Evolutionary conservation across 2,797 vertebrate genomes (phyloP), one percentile per base, ranked within the genome.

Genomic region (Coilia nasus): DNA sequence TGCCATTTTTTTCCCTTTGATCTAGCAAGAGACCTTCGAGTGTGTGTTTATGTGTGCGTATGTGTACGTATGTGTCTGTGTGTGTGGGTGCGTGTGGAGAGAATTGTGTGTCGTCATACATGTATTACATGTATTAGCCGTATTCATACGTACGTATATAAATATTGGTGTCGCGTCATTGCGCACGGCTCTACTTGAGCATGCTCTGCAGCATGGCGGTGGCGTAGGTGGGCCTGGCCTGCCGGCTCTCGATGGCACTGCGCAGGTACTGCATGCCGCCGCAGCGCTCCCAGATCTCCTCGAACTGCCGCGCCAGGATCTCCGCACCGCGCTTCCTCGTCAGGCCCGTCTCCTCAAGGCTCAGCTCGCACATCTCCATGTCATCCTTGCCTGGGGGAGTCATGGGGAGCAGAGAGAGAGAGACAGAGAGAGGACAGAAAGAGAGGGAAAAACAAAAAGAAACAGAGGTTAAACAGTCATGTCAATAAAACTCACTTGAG

Each of bases 301-400:
- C 98, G 9, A 97, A 99, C 94, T 98, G 98, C 10, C 97, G 94
- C 0, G 97, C 94, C 28, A 99, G 94, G 90, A 99, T 98, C 93
- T 99, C 98, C 0, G 98, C 98, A 0, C 98, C 98, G 0, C 97
- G 93, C 91, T 99, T 99, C 64, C 98, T 94, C 14, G 98, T 97
- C 89, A 99, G 95, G 15, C 98, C 98, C 6, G 98, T 99, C 94
- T 99, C 98, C 89, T 99, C 97, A 71, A 99, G 97, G 83, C 96
- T 98, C 88, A 99, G 94, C 96, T 99, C 98, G 0, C 98, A 99
- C 98, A 99, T 99, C 94, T 99, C 98, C 96, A 99, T 97, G 88
- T 99, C 98, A 81, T 99, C 98, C 89, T 99, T 99, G 12, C 98
- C 98, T 99, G 93, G 0, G 3, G 60, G 21, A 25, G 62, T n/a